Conservation (phyloP, 2,888 invertebrate genomes). For the Coleophora deauratella region DNA sequence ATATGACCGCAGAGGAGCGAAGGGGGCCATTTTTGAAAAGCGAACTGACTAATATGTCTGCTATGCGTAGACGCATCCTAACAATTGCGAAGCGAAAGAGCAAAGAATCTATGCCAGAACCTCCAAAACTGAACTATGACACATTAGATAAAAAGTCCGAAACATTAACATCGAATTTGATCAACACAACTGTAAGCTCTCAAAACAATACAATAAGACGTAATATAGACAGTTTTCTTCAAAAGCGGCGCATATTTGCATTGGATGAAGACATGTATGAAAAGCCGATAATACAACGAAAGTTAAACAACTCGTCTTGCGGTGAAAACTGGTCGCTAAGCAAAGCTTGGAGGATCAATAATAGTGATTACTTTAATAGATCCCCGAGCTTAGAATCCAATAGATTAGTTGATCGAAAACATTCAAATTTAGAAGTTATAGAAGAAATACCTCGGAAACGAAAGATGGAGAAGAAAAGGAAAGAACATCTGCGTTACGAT, state of each 20-base stretch:
- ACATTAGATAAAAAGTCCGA: constrained; percentile 38
- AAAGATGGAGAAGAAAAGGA: constrained; percentile 46
- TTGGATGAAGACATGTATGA: constrained; percentile 63
- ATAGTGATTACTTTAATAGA: constrained; percentile 47
- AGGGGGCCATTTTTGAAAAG: constrained; percentile 60
- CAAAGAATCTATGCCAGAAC: constrained; percentile 39
- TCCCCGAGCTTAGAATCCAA: constrained; percentile 40
- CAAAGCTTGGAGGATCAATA: constrained; percentile 60
- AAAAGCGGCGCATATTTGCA: constrained; percentile 53
- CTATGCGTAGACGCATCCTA: constrained; percentile 57
- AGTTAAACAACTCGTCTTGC: constrained; percentile 45
- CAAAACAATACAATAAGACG: constrained; percentile 52
- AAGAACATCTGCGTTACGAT: constrained; percentile 69
- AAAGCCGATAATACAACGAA: constrained; percentile 51
- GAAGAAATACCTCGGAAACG: constrained; percentile 53
- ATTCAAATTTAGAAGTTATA: constrained; percentile 44
- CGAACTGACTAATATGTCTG: constrained; percentile 65
- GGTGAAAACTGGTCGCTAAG: constrained; percentile 71
- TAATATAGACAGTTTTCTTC: constrained; percentile 58
- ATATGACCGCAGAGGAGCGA: constrained; percentile 56
- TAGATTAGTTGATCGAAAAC: constrained; percentile 33
- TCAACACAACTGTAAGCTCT: constrained; percentile 55
- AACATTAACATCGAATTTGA: constrained; percentile 50
- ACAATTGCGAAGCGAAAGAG: constrained; percentile 54
- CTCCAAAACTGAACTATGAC: constrained; percentile 41